These are phyloP conservation scores for Acanthoscelides obtectus DNA, from an alignment of 2,888 invertebrate genomes.

Conservation along the genomic window DNA sequence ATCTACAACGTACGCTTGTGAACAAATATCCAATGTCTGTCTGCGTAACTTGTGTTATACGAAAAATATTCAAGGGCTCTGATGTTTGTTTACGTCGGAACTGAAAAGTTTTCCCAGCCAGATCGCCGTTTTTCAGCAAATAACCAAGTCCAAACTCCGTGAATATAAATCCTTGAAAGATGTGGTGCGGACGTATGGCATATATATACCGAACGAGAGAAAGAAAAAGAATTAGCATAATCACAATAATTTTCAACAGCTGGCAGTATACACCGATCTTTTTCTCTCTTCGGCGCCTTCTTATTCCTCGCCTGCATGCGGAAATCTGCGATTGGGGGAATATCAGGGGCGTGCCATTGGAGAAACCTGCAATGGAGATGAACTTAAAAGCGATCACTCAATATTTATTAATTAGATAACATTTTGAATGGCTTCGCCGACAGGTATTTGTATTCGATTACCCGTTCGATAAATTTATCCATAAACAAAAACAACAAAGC, in stretches of 20 bases:
- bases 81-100: not conserved
- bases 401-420: no score
- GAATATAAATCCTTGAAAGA: constrained; percentile 23
- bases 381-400: no score
- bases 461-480: no score
- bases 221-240: constrained; percentile 57
- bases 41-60: not conserved
- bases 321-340: not conserved
- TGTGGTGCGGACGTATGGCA: constrained; percentile 26
- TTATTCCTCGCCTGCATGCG: not conserved
- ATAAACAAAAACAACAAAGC: no score
- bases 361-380: not conserved
- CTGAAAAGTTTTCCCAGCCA: not conserved
- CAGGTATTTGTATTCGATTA: no score
- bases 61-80: not conserved
- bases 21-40: not conserved
- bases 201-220: constrained; percentile 22
- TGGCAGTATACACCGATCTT: constrained; percentile 57
- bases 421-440: no score
- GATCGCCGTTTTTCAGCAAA: constrained; percentile 1
- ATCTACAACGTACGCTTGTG: no score
- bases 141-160: constrained; percentile 10
- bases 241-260: constrained; percentile 60
- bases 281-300: constrained; percentile 33
- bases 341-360: not conserved